Conservation (phyloP, 37 sponge, comb jelly and placozoan genomes). For the Beroe forskalii region DNA sequence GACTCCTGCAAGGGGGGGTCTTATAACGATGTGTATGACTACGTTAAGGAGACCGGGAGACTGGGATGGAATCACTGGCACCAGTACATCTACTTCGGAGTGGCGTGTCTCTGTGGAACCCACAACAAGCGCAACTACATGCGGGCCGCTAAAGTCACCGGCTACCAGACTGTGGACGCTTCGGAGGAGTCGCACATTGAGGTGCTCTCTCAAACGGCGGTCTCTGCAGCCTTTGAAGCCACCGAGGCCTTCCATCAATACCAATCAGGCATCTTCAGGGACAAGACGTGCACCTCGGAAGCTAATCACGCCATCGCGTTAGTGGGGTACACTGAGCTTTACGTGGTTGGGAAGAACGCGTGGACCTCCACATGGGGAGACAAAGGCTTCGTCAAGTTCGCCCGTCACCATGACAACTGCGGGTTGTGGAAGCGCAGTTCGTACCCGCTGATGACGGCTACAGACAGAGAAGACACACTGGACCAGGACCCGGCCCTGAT, state of each 20-base stretch:
- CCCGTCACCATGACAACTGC: slow-evolving; percentile 30
- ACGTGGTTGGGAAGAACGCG: slow-evolving; percentile 43
- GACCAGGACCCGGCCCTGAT: neutral
- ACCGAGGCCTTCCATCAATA: slow-evolving; percentile 25
- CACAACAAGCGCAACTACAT: neutral
- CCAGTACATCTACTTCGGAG: neutral
- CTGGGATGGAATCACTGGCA: neutral
- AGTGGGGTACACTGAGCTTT: slow-evolving; percentile 22
- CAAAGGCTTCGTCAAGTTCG: slow-evolving; percentile 46
- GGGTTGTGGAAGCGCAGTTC: neutral
- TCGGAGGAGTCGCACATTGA: neutral
- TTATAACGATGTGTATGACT: neutral
- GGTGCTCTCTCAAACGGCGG: neutral
- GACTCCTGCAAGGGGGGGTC: slow-evolving; percentile 41
- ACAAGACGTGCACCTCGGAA: slow-evolving; percentile 6
- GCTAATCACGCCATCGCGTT: slow-evolving; percentile 34
- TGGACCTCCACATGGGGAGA: slow-evolving; percentile 41
- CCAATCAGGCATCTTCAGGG: slow-evolving; percentile 8
- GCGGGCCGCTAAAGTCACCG: slow-evolving; percentile 5
- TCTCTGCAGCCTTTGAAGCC: slow-evolving; percentile 26
- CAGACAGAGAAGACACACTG: neutral
- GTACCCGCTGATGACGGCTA: neutral
- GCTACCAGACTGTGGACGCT: neutral
- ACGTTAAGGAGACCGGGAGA: neutral
- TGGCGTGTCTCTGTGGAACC: neutral